Evolutionary conservation across 30 jellyfish, hydroid and myxozoan species (phyloP).

Genomic region (Aurelia sp.): DNA sequence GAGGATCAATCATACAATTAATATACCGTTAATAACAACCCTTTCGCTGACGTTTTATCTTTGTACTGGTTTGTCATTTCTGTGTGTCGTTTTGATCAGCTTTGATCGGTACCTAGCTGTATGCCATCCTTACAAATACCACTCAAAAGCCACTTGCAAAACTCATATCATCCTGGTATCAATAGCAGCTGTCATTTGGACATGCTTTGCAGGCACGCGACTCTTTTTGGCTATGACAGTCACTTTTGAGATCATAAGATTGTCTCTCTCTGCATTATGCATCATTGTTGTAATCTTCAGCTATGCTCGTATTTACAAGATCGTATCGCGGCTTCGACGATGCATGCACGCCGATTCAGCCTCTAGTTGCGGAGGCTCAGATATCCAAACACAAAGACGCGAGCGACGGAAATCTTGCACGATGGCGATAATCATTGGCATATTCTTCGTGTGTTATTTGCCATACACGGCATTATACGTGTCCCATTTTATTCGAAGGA

Average conservation of each 20-base stretch:
- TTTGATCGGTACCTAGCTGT: slow-evolving; percentile 41
- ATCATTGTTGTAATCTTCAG: background rate
- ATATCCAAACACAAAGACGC: background rate
- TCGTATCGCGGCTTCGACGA: background rate
- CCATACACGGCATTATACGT: background rate
- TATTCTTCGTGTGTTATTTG: background rate
- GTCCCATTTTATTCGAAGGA: background rate
- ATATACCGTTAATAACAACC: background rate
- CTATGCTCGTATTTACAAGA: background rate
- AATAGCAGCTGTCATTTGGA: background rate
- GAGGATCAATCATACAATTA: background rate
- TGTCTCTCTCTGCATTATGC: background rate
- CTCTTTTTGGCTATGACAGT: background rate
- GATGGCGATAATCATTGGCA: background rate
- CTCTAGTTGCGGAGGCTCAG: background rate
- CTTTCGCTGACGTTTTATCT: background rate
- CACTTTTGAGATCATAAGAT: background rate
- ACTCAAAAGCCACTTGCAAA: slow-evolving; percentile 1
- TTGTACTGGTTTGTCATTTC: slow-evolving; percentile 10
- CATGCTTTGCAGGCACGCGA: background rate
- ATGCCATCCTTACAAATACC: slow-evolving; percentile 44
- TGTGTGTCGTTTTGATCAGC: slow-evolving; percentile 23
- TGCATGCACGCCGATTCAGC: background rate
- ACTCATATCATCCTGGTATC: background rate
- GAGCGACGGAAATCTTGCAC: background rate